A percentile compares a stretch with the other conserved stretches of the same genome.
Evolutionary conservation across 2,888 invertebrate species (phyloP).

Genomic region (Caradrina clavipalpis): DNA sequence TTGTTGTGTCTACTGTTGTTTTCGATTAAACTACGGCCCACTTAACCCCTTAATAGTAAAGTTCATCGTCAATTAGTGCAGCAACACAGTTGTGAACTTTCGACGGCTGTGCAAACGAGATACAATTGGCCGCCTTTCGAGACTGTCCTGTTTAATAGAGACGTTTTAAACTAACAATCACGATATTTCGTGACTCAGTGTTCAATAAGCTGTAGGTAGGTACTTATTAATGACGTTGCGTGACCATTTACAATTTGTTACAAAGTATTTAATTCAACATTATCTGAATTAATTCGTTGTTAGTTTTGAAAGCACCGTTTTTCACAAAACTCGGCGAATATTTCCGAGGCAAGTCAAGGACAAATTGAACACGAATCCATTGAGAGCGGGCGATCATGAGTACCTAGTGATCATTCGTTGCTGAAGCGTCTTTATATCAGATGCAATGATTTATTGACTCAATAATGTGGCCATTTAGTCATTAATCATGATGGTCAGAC

Average conservation of each 20-base stretch:
- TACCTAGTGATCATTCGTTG: slow-evolving; percentile 53
- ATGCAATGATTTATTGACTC: slow-evolving; percentile 42
- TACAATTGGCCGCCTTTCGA: slow-evolving; percentile 79
- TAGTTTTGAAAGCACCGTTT: slow-evolving; percentile 56
- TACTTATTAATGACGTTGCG: slow-evolving; percentile 63
- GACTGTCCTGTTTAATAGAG: slow-evolving; percentile 74
- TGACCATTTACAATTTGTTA: slow-evolving; percentile 58
- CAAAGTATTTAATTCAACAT: slow-evolving; percentile 54
- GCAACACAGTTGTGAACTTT: slow-evolving; percentile 84
- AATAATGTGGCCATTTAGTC: slow-evolving; percentile 61
- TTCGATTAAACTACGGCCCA: slow-evolving; percentile 78
- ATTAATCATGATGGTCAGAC: slow-evolving; percentile 54
- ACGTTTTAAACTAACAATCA: slow-evolving; percentile 74
- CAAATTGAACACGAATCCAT: slow-evolving; percentile 68
- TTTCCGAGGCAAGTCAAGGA: slow-evolving; percentile 74
- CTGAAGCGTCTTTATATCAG: slow-evolving; percentile 40
- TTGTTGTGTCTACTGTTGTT: slow-evolving; percentile 73
- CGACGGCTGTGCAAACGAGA: slow-evolving; percentile 80
- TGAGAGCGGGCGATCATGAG: slow-evolving; percentile 64
- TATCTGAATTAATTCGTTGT: slow-evolving; percentile 50
- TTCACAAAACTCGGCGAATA: slow-evolving; percentile 48
- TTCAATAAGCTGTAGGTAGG: slow-evolving; percentile 51
- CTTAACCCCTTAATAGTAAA: slow-evolving; percentile 84
- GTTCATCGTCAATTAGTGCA: slow-evolving; percentile 85
- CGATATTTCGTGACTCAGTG: slow-evolving; percentile 70